Evolutionary conservation across 2,113 vertebrate genomes (phyloP), one percentile per base, ranked within the genome.

Genomic region (Phyllopteryx taeniolatus): DNA sequence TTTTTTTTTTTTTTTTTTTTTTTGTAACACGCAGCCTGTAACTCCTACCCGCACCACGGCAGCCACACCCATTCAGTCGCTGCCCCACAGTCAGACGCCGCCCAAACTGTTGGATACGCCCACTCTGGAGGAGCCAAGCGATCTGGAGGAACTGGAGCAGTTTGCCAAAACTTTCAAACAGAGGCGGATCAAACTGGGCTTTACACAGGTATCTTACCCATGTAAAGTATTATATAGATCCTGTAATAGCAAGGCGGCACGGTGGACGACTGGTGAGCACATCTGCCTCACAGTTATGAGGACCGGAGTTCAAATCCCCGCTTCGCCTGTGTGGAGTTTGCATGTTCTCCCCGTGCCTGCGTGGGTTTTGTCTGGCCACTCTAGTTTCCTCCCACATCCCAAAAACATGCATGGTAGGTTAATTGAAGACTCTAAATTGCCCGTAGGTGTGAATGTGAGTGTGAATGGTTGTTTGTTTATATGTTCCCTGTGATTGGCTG

Each of bases 101-200:
- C 96, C 98, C 94, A 99, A 99, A 93, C 95, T 96, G 90, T 93
- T 98, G 27, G 98, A 98, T 83, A 97, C 97, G 68, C 96, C 96
- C 85, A 97, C 94, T 86, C 90, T 99, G 91, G 98, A 99, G 93
- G 98, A 99, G 92, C 98, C 98, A 80, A 99, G 98, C 88, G 97
- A 99, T 91, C 94, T 99, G 87, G 98, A 99, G 93, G 97, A 98
- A 91, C 94, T 99, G 83, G 98, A 99, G 92, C 98, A 99, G 87
- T 99, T 99, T 93, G 98, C 98, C 88, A 99, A 99, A 93, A 98
- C 96, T 86, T 99, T 99, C 92, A 99, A 99, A 93, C 98, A 99
- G 92, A 96, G 98, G 91, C 94, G 97, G 81, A 99, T 99, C 92
- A 99, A 99, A 94, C 95, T 99, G 86, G 98, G 98, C 90, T 99